Percentiles rank a stretch among this genome's conserved stretches.
Evolutionary conservation across 2,113 vertebrate genomes (phyloP).

Genomic region (Psammodynastes pulverulentus): DNA sequence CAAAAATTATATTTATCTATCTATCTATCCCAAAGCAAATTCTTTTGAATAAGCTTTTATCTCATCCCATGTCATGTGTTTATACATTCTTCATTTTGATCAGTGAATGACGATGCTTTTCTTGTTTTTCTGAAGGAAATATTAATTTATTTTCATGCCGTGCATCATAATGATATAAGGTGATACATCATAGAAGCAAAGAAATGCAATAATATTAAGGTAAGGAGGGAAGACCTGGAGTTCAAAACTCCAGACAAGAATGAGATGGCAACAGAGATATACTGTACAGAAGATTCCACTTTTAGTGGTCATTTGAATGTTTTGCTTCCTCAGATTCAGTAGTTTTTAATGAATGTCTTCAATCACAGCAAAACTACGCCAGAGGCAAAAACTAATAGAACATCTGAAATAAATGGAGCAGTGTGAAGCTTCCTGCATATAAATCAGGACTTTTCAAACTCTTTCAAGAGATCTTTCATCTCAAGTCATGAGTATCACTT

Average conservation of each 20-base stretch:
- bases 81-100: slow-evolving; percentile 10
- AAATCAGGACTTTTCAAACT: background rate
- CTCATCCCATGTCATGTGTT: slow-evolving; percentile 40
- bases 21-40: background rate
- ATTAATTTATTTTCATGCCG: background rate
- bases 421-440: background rate
- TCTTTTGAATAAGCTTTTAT: slow-evolving; percentile 28
- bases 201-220: background rate
- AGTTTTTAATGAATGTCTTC: background rate
- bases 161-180: background rate
- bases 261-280: background rate
- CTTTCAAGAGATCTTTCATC: background rate
- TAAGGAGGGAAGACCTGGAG: background rate
- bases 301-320: background rate
- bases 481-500: background rate
- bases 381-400: background rate
- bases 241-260: background rate
- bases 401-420: background rate
- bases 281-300: background rate
- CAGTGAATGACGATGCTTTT: background rate
- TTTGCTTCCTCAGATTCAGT: background rate
- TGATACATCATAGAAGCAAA: background rate
- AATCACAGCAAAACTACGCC: background rate
- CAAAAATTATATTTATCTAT: background rate
- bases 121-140: background rate